phyloP scores from a whole-genome alignment of 2,113 vertebrate species.

The Strigops habroptila region DNA sequence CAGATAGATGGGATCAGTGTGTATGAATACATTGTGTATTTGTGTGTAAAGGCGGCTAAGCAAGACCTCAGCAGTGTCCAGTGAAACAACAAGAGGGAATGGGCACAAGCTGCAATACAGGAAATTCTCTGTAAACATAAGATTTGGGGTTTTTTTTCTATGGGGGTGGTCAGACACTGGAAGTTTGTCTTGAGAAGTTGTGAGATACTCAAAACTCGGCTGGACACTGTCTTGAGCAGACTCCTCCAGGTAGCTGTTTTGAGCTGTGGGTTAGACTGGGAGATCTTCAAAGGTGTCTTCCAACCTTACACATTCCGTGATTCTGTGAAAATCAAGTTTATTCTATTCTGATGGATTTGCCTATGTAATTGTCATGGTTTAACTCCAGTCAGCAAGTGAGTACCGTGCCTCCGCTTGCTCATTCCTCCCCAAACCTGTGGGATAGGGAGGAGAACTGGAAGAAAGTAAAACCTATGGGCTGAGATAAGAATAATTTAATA shows the following conservation, averaged over 20 bases:
- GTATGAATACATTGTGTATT: not conserved
- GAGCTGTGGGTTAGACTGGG: not conserved
- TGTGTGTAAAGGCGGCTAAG: not conserved
- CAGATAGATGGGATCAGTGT: not conserved
- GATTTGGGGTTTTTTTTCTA: fast-evolving
- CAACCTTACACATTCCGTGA: not conserved
- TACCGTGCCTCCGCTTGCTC: not conserved
- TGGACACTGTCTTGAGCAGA: not conserved
- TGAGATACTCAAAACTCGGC: not conserved
- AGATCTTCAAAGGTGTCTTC: not conserved
- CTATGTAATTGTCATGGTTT: not conserved
- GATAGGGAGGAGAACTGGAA: not conserved
- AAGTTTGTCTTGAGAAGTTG: not conserved
- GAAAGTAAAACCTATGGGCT: not conserved
- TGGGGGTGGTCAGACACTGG: not conserved
- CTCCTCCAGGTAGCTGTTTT: not conserved
- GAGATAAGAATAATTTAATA: not conserved
- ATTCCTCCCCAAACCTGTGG: not conserved
- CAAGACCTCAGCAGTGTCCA: not conserved
- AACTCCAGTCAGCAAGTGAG: not conserved
- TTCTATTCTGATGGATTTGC: not conserved
- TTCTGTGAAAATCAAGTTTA: not conserved
- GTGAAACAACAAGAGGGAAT: not conserved
- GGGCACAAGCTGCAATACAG: not conserved
- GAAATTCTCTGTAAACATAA: not conserved